Conservation (phyloP, 2,113 vertebrate genomes). For the Muscicapa adusta region DNA sequence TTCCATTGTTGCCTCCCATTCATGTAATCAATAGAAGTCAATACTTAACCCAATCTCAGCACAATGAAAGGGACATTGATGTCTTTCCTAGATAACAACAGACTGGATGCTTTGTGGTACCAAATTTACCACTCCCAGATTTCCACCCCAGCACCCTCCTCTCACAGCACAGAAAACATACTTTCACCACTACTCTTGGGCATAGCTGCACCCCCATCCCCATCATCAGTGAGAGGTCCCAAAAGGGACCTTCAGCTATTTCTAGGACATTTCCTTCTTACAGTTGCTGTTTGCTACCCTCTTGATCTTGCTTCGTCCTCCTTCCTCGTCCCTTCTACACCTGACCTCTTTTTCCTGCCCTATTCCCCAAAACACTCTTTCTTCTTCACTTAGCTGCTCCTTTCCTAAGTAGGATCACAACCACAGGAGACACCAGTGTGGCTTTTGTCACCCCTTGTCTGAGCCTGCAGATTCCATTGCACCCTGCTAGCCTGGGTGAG, state of each 20-base stretch:
- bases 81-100: neutral
- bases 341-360: neutral
- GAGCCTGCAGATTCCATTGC: neutral
- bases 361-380: neutral
- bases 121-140: neutral
- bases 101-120: neutral
- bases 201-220: fast-evolving
- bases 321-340: neutral
- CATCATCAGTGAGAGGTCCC: neutral
- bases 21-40: neutral
- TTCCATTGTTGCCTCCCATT: neutral
- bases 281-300: neutral
- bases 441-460: neutral
- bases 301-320: neutral
- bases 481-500: neutral
- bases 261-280: neutral
- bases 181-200: fast-evolving
- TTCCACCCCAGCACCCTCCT: neutral
- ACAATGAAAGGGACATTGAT: neutral
- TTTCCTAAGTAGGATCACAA: neutral
- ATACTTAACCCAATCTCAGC: neutral
- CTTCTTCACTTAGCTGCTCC: neutral
- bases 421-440: neutral
- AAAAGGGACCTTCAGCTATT: neutral
- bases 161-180: fast-evolving